Evolutionary conservation across 2,797 vertebrate species (phyloP), one percentile per base, ranked within the genome.

Genomic region (Mormyrus hasselquistii): DNA sequence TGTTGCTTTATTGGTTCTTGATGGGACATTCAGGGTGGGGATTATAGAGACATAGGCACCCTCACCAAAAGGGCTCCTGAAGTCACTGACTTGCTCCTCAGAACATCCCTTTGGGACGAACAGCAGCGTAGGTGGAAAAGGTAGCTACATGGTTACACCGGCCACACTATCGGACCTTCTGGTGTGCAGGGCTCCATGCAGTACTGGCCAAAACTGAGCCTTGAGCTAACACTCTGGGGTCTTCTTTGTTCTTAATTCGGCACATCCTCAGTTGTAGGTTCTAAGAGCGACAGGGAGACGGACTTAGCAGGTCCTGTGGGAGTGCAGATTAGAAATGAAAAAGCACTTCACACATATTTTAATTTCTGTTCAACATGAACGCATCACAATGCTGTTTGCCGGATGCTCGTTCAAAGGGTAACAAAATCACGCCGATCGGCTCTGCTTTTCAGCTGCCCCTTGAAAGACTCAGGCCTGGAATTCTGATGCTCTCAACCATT

Each of bases 371-470:
- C 14, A 10, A 25, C 8, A 4, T 1, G 2, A 25, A 50, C 5
- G 19, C n/a, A 34, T 34, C 84, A n/a, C 50, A 3, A 16, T 38
- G 10, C 25, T 34, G 62, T 34, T 69, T 41, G 73, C 22, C 1
- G 25, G 14, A 16, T 25, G n/a, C 47, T 44, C 82, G n/a, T 50
- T 22, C n/a, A 1, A 88, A 87, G 84, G 44, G 82, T 44, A 55
- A 53, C 38, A 88, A 84, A 84, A 90, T 22, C n/a, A 87, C 5
- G 38, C 9, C n/a, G 29, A 9, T 87, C 65, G 52, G 90, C 53
- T 65, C 59, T 86, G 41, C 62, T 49, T 53, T 88, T 88, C 6
- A 57, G 84, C 53, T 88, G 29, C 79, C 22, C n/a, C n/a, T 59
- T 59, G 57, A 59, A 59, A 59, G 57, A 59, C 6, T 38, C 52